Base-by-base conservation (phyloP, 1,140 invertebrate genomes). In the Samia ricini region DNA sequence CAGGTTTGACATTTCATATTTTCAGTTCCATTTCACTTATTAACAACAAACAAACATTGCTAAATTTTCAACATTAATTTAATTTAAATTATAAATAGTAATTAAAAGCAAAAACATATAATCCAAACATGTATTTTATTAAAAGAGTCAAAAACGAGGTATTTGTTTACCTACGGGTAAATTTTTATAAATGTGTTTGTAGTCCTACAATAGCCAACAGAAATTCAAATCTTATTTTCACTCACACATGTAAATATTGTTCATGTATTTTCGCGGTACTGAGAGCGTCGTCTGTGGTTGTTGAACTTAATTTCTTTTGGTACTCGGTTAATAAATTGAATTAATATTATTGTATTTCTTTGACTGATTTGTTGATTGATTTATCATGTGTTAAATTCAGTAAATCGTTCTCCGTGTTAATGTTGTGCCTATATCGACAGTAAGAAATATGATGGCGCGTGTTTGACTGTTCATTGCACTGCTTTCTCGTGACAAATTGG, bases 191-290 rank as follows among this genome's bases (percentile, higher is more conserved):
- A 15, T 2, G 4, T 10, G 4, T 42, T 36, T 15, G 12, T 42
- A 42, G 15, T 15, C 3, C 12, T 12, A 42, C 12, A 42, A 42
- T 12, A 42, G 12, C 33, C 8, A 10, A 42, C 8, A 42, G 61
- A 77, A 66, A 65, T 54, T 26, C 8, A n/a, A 29, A 49, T 63
- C 49, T 33, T 57, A 64, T 56, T 71, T 61, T 63, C 52, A 73
- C 79, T 57, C 83, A 83, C 83, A 81, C 73, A 68, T 36, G 26
- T 1, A 71, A 29, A 49, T 36, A 54, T 22, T 71, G 64, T 77
- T 74, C 72, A 72, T 76, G 71, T 79, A 73, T 85, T 88, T 88
- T 86, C 82, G 83, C 83, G 85, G 82, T 66, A 82, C 75, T 71
- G 71, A 81, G 81, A 82, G 82, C 83, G 83, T 86, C 80, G 76